These are phyloP conservation scores for Eudyptes chrysolophus DNA, from an alignment of 2,113 vertebrate species.

Conservation along the genomic window DNA sequence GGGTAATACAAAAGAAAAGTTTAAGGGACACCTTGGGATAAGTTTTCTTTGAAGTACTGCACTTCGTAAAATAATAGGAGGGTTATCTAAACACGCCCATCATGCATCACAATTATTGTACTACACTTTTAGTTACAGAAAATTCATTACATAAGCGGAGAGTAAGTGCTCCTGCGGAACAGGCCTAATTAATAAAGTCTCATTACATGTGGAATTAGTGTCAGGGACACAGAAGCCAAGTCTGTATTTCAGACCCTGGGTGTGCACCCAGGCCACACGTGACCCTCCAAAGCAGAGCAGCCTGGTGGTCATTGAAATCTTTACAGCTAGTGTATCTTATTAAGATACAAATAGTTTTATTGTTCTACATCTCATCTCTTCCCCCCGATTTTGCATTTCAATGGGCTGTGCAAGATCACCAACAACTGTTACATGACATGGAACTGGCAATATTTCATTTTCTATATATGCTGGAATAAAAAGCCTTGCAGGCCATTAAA, in stretches of 20 bases:
- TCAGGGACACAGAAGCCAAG: not conserved
- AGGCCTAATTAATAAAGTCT: not conserved
- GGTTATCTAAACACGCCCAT: slow-evolving; percentile 51
- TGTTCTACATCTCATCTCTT: not conserved
- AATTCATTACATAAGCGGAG: slow-evolving; percentile 9
- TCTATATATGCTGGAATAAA: not conserved
- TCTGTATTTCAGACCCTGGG: not conserved
- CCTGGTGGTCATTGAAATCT: not conserved
- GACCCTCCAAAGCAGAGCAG: not conserved
- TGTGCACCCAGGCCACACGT: not conserved
- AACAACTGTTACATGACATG: not conserved
- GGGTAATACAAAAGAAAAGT: slow-evolving; percentile 57
- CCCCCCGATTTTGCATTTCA: not conserved
- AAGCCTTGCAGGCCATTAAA: not conserved
- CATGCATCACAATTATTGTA: slow-evolving; percentile 48
- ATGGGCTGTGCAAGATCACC: not conserved
- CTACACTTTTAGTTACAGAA: slow-evolving; percentile 39
- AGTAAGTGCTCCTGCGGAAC: not conserved
- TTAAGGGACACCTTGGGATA: slow-evolving; percentile 57
- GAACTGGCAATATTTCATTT: not conserved
- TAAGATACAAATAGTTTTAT: not conserved
- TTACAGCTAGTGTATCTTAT: not conserved
- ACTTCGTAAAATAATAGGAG: slow-evolving; percentile 49
- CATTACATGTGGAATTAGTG: not conserved
- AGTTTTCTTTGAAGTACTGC: slow-evolving; percentile 58